Evolutionary conservation across 2,888 invertebrate species (phyloP).

Genomic region (Idaea straminata): DNA sequence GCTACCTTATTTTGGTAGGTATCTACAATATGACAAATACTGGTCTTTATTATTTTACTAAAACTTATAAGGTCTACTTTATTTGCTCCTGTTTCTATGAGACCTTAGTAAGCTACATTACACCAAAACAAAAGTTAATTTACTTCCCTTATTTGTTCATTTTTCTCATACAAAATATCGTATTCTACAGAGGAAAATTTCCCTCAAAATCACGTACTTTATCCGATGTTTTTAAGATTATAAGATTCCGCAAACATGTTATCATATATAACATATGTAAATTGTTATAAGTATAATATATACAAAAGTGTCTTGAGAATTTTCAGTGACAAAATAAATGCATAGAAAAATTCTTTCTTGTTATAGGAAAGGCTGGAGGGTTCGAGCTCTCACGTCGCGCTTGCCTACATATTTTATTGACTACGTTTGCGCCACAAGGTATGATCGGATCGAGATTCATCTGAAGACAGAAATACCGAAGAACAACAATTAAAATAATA

Average conservation of each 20-base stretch:
- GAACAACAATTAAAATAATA: background rate
- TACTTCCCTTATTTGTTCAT: background rate
- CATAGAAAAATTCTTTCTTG: conserved; percentile 77
- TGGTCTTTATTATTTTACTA: background rate
- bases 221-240: conserved; percentile 1
- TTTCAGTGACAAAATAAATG: conserved; percentile 69
- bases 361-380: conserved; percentile 71
- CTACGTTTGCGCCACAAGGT: conserved; percentile 41
- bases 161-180: background rate
- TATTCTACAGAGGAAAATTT: background rate
- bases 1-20: too few relatives aligned
- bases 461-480: conserved; percentile 36
- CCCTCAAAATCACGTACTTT: background rate
- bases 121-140: background rate
- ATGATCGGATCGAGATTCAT: conserved; percentile 36
- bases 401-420: conserved; percentile 79
- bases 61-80: background rate
- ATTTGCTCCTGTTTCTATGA: background rate
- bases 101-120: background rate
- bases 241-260: conserved; percentile 29
- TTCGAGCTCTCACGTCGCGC: conserved; percentile 58
- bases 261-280: conserved; percentile 26
- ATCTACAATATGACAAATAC: background rate
- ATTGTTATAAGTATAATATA: conserved; percentile 20
- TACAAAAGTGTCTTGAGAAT: conserved; percentile 51